These are phyloP conservation scores for Heterotilapia buettikoferi DNA, from an alignment of 2,113 vertebrate species.

Conservation along the genomic window DNA sequence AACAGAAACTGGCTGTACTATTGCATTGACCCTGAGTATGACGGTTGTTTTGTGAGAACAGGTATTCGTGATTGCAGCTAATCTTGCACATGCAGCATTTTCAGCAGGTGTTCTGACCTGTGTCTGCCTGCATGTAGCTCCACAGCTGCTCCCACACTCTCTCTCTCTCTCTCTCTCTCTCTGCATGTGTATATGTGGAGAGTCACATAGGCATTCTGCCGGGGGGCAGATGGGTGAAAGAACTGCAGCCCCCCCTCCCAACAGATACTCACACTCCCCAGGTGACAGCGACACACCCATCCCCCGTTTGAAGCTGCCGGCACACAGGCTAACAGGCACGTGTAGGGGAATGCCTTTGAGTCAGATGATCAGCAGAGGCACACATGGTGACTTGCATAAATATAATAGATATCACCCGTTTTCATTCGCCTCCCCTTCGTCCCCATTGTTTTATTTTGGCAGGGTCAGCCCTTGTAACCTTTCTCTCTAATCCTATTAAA, in stretches of 20 bases:
- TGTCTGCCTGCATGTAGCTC: not conserved
- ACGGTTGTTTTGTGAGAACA: not conserved
- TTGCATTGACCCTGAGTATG: not conserved
- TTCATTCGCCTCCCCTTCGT: constrained; percentile 7
- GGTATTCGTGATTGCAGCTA: not conserved
- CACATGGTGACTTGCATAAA: constrained; percentile 21
- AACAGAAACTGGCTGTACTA: not conserved
- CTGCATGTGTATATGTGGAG: not conserved
- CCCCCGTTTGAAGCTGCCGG: constrained; percentile 2
- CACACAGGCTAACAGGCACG: constrained; percentile 25
- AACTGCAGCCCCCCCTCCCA: not conserved
- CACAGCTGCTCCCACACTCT: constrained; percentile 20
- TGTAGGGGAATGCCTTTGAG: constrained; percentile 50
- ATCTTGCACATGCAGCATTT: not conserved
- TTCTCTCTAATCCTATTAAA: constrained; percentile 66
- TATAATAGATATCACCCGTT: not conserved
- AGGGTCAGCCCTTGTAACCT: constrained; percentile 36
- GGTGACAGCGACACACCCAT: constrained; percentile 38
- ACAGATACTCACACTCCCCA: not conserved
- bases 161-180: not conserved
- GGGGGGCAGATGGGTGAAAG: constrained; percentile 55
- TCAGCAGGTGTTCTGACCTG: constrained; percentile 58
- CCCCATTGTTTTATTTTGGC: not conserved
- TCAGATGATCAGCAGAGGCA: constrained; percentile 48
- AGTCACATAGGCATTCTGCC: not conserved